phyloP scores from a whole-genome alignment of 2,888 invertebrate species.

The Deilephila elpenor region DNA sequence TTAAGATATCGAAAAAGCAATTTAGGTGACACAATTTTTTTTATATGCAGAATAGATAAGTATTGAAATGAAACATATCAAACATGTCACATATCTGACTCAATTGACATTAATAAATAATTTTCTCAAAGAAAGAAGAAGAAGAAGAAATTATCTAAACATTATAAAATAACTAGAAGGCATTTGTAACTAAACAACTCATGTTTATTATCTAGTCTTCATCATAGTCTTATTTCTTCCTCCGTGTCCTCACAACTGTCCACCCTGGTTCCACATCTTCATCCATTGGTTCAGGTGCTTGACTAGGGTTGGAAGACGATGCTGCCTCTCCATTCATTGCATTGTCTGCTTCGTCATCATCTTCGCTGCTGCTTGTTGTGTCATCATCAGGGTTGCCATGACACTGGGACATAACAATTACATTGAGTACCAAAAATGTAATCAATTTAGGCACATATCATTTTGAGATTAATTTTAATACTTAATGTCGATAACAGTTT shows the following conservation, averaged over 20 bases:
- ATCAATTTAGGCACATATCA: too few relatives aligned
- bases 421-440: neutral
- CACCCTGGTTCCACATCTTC: conserved; percentile 87
- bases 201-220: neutral
- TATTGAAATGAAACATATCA: too few relatives aligned
- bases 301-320: conserved; percentile 52
- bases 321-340: conserved; percentile 54
- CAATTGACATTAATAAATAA: too few relatives aligned
- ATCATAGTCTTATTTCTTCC: conserved; percentile 72
- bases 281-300: conserved; percentile 70
- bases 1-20: too few relatives aligned
- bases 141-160: too few relatives aligned
- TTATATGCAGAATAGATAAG: too few relatives aligned
- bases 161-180: neutral
- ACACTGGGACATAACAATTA: conserved; percentile 53
- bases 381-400: conserved; percentile 81
- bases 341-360: conserved; percentile 63
- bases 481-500: too few relatives aligned
- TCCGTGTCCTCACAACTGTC: conserved; percentile 85
- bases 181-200: conserved; percentile 3
- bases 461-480: too few relatives aligned
- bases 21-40: too few relatives aligned
- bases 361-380: conserved; percentile 72
- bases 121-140: too few relatives aligned
- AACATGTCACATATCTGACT: too few relatives aligned